Evolutionary conservation across 2,888 invertebrate species (phyloP).

Genomic region (Geotrupes spiniger): DNA sequence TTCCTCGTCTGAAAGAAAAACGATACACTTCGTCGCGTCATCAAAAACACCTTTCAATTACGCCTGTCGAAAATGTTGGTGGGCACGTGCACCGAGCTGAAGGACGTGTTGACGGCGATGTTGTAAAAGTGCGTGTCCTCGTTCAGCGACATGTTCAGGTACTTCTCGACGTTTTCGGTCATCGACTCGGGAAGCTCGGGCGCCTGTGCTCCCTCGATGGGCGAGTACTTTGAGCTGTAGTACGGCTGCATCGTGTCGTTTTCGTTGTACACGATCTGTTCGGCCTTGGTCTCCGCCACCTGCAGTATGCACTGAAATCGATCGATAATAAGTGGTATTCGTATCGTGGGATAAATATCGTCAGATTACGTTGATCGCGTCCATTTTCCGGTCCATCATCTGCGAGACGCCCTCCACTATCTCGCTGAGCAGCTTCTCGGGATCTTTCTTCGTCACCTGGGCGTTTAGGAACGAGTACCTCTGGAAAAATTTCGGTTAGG

Average conservation of each 20-base stretch:
- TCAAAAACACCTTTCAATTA: constrained; percentile 40
- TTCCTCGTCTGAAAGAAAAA: constrained; percentile 40
- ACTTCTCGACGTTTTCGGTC: constrained; percentile 43
- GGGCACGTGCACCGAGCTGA: constrained; percentile 90
- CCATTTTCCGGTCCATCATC: constrained; percentile 85
- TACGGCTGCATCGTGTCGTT: constrained; percentile 57
- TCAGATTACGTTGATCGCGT: constrained; percentile 69
- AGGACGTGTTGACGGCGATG: constrained; percentile 72
- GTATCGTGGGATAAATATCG: background rate
- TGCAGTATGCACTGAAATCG: constrained; percentile 69
- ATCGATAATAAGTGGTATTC: background rate
- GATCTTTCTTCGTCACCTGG: constrained; percentile 76
- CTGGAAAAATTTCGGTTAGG: constrained; percentile 51
- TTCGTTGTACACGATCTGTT: constrained; percentile 57
- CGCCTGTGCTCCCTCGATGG: constrained; percentile 41
- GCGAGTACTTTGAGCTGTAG: constrained; percentile 80
- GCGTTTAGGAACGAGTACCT: constrained; percentile 78
- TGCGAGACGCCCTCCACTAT: constrained; percentile 78
- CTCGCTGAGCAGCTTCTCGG: constrained; percentile 71
- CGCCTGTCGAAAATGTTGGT: constrained; percentile 88
- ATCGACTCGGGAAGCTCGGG: constrained; percentile 36
- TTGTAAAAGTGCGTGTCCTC: constrained; percentile 82
- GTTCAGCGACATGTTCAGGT: constrained; percentile 50
- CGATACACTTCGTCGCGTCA: background rate
- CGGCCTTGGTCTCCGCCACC: constrained; percentile 68